Evolutionary conservation across 2,797 vertebrate species (phyloP), one percentile per base, ranked within the genome.

Genomic region (Garrulus glandarius): DNA sequence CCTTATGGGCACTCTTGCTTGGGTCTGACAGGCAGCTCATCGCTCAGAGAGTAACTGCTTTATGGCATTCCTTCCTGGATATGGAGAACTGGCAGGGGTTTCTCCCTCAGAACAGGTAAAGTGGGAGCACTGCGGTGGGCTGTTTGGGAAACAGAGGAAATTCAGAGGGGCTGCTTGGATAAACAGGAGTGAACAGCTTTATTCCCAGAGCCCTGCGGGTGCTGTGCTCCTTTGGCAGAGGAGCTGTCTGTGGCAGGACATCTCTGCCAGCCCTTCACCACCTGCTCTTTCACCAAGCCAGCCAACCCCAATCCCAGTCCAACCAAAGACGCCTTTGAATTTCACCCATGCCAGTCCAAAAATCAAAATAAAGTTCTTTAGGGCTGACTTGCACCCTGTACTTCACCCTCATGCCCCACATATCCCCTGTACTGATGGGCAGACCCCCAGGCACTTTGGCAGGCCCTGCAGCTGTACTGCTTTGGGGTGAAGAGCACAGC

Each of bases 301-400:
- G 43, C 13, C 23, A 32, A 52, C 0, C 41, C 41, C 41, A 41
- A 16, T 17, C 41, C 13, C 23, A 32, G 47, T 0, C 13, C 23
- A 29, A 52, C 0, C 27, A 56, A 64, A 14, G 44, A n/a, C 0
- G 4, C 36, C 30, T 86, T 84, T 67, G 65, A 39, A 65, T 74
- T 69, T 84, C 72, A 77, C 36, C 43, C 56, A 19, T 3, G 11
- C 0, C 5, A 50, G 30, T 29, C 36, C 47, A 70, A 59, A 88
- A 83, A 4, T 0, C 5, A 67, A 79, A n/a, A 4, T 6, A 32
- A 53, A 80, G 16, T 37, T 43, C 52, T 84, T 9, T 36, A 4
- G 22, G 71, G 65, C n/a, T 61, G 47, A 36, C 32, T 21, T 49
- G 22, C 24, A 32, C 57, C 67, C 56, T 64, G 44, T 29, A 19